phyloP scores from a whole-genome alignment of 1,140 invertebrate genomes.

The Aphaenogaster ashmeadi region DNA sequence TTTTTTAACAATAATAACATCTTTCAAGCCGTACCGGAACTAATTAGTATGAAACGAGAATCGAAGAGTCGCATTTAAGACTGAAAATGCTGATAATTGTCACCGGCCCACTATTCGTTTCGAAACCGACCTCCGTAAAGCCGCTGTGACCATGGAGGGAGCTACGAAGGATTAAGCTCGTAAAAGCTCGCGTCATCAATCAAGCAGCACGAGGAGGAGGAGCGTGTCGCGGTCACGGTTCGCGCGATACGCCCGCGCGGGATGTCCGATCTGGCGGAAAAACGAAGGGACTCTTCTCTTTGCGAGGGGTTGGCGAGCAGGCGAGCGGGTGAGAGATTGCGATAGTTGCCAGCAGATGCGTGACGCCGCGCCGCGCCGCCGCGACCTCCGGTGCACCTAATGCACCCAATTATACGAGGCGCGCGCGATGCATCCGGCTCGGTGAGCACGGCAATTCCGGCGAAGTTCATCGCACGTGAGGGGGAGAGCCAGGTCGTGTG shows the following conservation, averaged over 20 bases:
- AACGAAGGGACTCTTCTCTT: conserved; percentile 18
- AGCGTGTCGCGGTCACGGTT: conserved; percentile 1
- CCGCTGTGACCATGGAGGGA: background rate
- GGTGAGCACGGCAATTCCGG: conserved; percentile 59
- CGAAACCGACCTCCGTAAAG: background rate
- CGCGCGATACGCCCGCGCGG: conserved; percentile 3
- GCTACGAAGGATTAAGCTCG: conserved; percentile 20
- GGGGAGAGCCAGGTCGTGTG: conserved; percentile 24
- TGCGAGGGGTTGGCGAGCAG: background rate
- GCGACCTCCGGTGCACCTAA: conserved; percentile 10
- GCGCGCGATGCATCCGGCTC: conserved; percentile 56
- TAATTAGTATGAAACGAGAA: background rate
- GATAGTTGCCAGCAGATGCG: conserved; percentile 52
- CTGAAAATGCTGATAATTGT: background rate
- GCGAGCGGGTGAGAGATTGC: conserved; percentile 34
- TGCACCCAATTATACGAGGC: conserved; percentile 56
- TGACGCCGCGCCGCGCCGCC: conserved; percentile 14
- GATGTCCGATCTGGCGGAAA: conserved; percentile 36
- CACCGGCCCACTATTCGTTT: background rate
- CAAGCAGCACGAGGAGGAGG: background rate
- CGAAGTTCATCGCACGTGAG: conserved; percentile 54
- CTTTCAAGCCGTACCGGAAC: background rate
- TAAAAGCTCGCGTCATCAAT: conserved; percentile 51
- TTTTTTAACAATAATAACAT: background rate
- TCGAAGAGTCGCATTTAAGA: background rate